Percentiles rank a stretch among this genome's conserved stretches.
phyloP scores from a whole-genome alignment of 1,140 invertebrate genomes.

The Drosophila burlai region DNA sequence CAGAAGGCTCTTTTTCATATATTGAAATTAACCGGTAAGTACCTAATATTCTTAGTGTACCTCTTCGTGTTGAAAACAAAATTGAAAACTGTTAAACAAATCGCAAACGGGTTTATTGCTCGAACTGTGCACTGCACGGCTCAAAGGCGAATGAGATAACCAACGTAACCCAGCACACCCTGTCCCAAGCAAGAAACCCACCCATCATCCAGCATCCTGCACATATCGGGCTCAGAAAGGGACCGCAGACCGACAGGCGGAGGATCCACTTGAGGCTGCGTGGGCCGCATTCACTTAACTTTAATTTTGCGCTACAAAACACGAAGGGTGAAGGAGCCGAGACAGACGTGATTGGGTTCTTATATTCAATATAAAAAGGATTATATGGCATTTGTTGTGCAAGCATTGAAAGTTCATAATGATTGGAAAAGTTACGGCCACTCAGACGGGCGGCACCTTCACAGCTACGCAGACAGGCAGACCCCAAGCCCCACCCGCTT shows the following conservation, averaged over 20 bases:
- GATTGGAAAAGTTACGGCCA: constrained; percentile 78
- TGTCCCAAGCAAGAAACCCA: not conserved
- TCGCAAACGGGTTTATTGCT: constrained; percentile 73
- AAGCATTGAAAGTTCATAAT: constrained; percentile 71
- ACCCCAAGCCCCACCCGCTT: not conserved
- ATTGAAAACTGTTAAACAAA: constrained; percentile 84
- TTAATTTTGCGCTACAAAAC: constrained; percentile 73
- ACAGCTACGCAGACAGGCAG: not conserved
- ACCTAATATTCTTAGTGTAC: constrained; percentile 6
- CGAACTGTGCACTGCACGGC: constrained; percentile 25
- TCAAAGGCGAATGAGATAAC: constrained; percentile 50
- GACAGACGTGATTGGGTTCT: constrained; percentile 76
- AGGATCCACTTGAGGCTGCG: constrained; percentile 56
- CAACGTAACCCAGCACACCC: constrained; percentile 33
- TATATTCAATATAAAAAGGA: constrained; percentile 84
- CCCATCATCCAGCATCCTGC: constrained; percentile 8
- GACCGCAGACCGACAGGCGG: constrained; percentile 24
- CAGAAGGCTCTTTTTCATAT: not conserved
- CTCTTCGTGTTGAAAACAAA: constrained; percentile 70
- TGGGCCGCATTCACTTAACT: constrained; percentile 58
- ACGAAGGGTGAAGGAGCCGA: constrained; percentile 12
- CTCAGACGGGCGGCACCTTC: constrained; percentile 28
- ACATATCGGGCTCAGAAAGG: constrained; percentile 26
- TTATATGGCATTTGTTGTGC: constrained; percentile 71
- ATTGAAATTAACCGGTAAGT: not conserved